Evolutionary conservation across 2,888 invertebrate genomes (phyloP), one percentile per base, ranked within the genome.

Genomic region (Phaedon cochleariae): DNA sequence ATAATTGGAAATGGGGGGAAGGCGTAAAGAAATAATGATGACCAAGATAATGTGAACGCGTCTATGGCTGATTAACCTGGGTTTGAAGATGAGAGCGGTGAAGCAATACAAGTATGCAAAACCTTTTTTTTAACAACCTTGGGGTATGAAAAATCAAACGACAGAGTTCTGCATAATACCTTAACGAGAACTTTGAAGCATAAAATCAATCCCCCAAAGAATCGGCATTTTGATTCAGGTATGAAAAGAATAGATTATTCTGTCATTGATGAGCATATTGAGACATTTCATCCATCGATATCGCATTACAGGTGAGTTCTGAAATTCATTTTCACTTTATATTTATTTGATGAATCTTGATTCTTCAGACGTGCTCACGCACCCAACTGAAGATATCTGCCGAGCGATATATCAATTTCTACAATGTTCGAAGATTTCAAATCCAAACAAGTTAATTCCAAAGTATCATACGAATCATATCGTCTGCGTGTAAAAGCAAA

Each of bases 301-400:
- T 45, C 10, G 20, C 57, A 57, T 45, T 45, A 57, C 22, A 59
- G 31, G 31, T n/a, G n/a, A n/a, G n/a, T n/a, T n/a, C n/a, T n/a
- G n/a, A n/a, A n/a, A n/a, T n/a, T n/a, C n/a, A n/a, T n/a, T n/a
- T n/a, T n/a, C n/a, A n/a, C n/a, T n/a, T n/a, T n/a, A n/a, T n/a
- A n/a, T n/a, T n/a, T n/a, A n/a, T n/a, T n/a, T n/a, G n/a, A n/a
- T n/a, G n/a, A n/a, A n/a, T n/a, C n/a, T n/a, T n/a, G n/a, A n/a
- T n/a, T n/a, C n/a, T n/a, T n/a, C n/a, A n/a, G n/a, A n/a, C 59
- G 59, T 18, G 59, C 17, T 18, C 59, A 59, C 0, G 34, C 59
- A 15, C 59, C 59, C n/a, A 59, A 59, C 15, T 29, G 59, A 29
- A 49, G 48, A 31, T 59, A 59, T 48, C 59, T 59, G 48, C 49